phyloP scores from a whole-genome alignment of 30 jellyfish, hydroid and myxozoan genomes.

The Clytia hemisphaerica region DNA sequence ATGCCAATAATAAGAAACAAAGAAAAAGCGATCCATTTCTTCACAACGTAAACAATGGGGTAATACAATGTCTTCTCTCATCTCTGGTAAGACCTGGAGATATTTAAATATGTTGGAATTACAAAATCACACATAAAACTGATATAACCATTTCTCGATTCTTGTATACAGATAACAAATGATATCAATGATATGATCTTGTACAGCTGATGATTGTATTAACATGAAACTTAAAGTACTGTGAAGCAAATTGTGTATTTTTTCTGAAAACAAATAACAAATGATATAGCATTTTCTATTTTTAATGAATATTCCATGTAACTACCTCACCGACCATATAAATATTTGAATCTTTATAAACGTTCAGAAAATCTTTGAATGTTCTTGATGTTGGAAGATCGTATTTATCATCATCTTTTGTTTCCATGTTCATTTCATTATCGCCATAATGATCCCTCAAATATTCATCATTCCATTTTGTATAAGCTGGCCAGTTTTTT shows the following conservation, averaged over 20 bases:
- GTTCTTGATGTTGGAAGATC: conserved; percentile 43
- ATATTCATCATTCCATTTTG: conserved; percentile 64
- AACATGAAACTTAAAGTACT: too few relatives aligned
- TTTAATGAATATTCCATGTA: too few relatives aligned
- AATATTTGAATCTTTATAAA: conserved; percentile 22
- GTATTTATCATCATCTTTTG: conserved; percentile 72
- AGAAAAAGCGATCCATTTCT: conserved; percentile 63
- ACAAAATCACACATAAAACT: too few relatives aligned
- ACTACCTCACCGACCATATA: conserved; percentile 69
- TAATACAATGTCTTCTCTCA: conserved; percentile 59
- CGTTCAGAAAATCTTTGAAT: conserved; percentile 39
- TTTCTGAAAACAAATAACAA: too few relatives aligned
- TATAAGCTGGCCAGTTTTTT: conserved; percentile 77
- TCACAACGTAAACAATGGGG: conserved; percentile 77
- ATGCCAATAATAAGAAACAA: conserved; percentile 66
- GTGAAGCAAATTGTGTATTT: too few relatives aligned
- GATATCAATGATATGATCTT: too few relatives aligned
- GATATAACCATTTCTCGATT: too few relatives aligned
- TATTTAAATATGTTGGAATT: too few relatives aligned
- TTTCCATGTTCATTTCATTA: conserved; percentile 53
- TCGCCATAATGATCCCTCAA: conserved; percentile 50
- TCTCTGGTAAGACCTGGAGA: conserved; percentile 36
- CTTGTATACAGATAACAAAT: too few relatives aligned
- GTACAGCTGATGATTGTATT: too few relatives aligned
- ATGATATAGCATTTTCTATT: too few relatives aligned